A percentile compares a stretch with the other conserved stretches of the same genome.
Evolutionary conservation across 2,888 invertebrate genomes (phyloP).

Genomic region (Bunonema sp.): DNA sequence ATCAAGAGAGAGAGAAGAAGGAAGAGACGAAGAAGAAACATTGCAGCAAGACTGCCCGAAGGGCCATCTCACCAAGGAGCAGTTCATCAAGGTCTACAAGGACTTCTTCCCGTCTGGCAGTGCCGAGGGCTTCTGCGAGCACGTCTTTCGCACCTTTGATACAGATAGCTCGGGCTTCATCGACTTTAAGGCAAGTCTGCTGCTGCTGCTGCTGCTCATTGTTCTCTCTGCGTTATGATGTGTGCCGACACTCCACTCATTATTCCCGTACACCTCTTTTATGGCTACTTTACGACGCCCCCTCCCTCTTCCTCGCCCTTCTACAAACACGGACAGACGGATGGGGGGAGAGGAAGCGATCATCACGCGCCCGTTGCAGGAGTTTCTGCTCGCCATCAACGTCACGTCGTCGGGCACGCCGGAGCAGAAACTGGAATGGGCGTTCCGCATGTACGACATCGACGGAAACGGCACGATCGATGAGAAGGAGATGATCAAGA

Average conservation of each 20-base stretch:
- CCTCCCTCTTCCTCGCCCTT: not conserved
- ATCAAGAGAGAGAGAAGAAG: too few species aligned
- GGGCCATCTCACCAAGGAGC: constrained; percentile 45
- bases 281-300: too few species aligned
- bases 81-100: constrained; percentile 46
- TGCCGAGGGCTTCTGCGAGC: constrained; percentile 46
- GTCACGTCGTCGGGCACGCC: constrained; percentile 91
- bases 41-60: constrained; percentile 46
- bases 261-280: too few species aligned
- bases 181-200: constrained; percentile 54
- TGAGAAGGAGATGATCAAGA: constrained; percentile 96
- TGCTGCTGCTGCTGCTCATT: not conserved
- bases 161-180: constrained; percentile 93
- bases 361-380: too few species aligned
- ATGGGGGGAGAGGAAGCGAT: constrained; percentile 15
- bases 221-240: too few species aligned
- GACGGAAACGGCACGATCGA: constrained; percentile 94
- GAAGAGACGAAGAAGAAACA: too few species aligned
- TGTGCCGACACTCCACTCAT: too few species aligned
- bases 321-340: not conserved
- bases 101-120: constrained; percentile 45
- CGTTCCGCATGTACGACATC: constrained; percentile 94
- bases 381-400: constrained; percentile 89
- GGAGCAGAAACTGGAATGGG: constrained; percentile 94
- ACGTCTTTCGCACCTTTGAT: constrained; percentile 46